Base-by-base conservation (phyloP, 1,140 invertebrate genomes). In the Drosophila melanogaster region DNA sequence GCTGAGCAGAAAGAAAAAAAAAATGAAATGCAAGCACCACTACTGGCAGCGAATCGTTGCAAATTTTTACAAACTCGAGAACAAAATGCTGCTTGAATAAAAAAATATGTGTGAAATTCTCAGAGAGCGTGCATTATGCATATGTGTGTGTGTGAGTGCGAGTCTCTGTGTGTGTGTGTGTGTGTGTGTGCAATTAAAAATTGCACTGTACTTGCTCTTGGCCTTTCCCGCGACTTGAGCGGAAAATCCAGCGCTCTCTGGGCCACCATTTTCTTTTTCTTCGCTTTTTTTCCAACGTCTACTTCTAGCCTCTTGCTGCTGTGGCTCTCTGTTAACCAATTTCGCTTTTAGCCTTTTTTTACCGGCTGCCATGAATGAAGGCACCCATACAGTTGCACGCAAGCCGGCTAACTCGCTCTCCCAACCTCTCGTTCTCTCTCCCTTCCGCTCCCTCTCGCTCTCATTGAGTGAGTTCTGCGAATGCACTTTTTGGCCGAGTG, bases 341-440 rank as follows among this genome's bases (percentile, higher is more conserved):
- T 89, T 89, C 84, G 84, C 84, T 89, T 89, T 89, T 84, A 89
- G 89, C 79, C 72, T 77, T 87, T 84, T 85, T 87, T 79, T 77
- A 85, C 83, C 84, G 79, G 84, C 62, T 84, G 65, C 77, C 79
- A 89, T 89, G 84, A 89, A 89, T 89, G 84, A 89, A 89, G 79
- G 84, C 67, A 79, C 79, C 30, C 46, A 79, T 54, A 84, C 79
- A 35, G 19, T 6, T n/a, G 51, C 33, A 62, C 10, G 22, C 35
- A 44, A 50, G 24, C 14, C 64, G 79, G 83, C 83, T 79, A 83
- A 30, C 30, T 30, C 30, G 30, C 30, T 30, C 30, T 30, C 30
- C 0, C 30, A 2, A 3, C 30, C 30, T 7, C 26, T 78, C 80
- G 60, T 44, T 38, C 54, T 41, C 65, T 75, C 79, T 46, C 57